Base-by-base conservation (phyloP, 92 coral and sea anemone genomes). In the Heliopora coerulea region DNA sequence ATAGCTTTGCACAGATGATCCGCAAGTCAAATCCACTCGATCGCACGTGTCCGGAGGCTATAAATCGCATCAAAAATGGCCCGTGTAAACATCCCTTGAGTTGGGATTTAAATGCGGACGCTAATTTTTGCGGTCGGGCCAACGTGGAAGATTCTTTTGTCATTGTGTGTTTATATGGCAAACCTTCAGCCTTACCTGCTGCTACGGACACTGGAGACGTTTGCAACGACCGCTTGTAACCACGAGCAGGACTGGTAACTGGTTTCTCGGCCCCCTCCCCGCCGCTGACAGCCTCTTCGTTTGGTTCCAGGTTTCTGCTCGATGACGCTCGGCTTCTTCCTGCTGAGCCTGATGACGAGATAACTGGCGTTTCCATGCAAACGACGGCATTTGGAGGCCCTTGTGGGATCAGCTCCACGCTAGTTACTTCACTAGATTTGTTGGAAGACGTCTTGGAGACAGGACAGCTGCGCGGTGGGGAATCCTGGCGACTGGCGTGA, bases 341-440 rank as follows among this genome's bases (percentile, higher is more conserved):
- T 14, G 58, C 77, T 17, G 77, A 25, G 20, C 32, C 77, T 70
- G 77, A 54, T 6, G 77, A 56, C 20, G 77, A 70, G 77, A 70
- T 70, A 17, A 70, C 77, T 33, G 77, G 57, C 11, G 77, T 70
- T 25, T 70, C 77, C 58, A 52, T 54, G 24, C 77, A 70, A 4
- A 70, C 77, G 31, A 70, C 41, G 29, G 54, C 77, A 34, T 70
- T 70, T 12, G 77, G 77, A 7, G 77, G 77, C n/a, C 77, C 77
- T 8, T 52, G 62, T 46, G 77, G 77, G 12, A 70, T 52, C 17
- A 70, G 77, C 4, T 70, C 77, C 15, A 21, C 39, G 17, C 48
- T 9, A 63, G 63, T 3, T 30, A 49, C 62, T n/a, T 54, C 64
- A 14, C 31, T 52, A 14, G 62, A 29, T 54, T 42, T 25, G 25